Base-by-base conservation (phyloP, 2,888 invertebrate genomes). In the Ochropleura leucogaster region DNA sequence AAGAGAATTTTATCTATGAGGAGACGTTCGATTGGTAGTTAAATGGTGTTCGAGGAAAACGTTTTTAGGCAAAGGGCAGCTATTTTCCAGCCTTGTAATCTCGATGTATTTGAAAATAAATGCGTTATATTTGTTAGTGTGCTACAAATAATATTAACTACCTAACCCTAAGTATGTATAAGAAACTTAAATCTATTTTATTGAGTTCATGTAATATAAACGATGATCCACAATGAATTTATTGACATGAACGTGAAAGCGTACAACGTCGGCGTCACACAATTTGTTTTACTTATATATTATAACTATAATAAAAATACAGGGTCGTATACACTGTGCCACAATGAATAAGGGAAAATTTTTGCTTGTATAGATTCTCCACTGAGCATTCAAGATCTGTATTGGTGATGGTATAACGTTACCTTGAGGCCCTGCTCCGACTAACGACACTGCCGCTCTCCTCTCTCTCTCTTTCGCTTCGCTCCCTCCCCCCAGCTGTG, bases 341-440 rank as follows among this genome's bases (percentile, higher is more conserved):
- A 30, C 30, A 30, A 30, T 30, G 30, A 30, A 30, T 30, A 30
- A 30, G 30, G 30, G 30, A 30, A 30, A 30, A 30, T 30, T 30
- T n/a, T 30, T 30, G 30, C 30, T 30, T 30, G 3, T 30, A 53
- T n/a, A n/a, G 6, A 49, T 49, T 12, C 12, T 10, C 12, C 47
- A 47, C 10, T 4, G 12, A 47, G 47, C 3, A 18, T 8, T 18
- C 18, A 18, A 3, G 18, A 51, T 51, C 51, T 10, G 51, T 18
- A 6, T 9, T 9, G 0, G n/a, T 53, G 10, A 1, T 30, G 30
- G 30, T 53, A 9, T 20, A 12, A 60, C 42, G 68, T 80, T 49
- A 84, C 83, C 84, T 67, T 6, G 83, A 74, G 4, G 69, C 49
- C 10, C 72, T 73, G 20, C 82, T 72, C 2, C 79, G 75, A 16